phyloP scores from a whole-genome alignment of 2,113 vertebrate genomes.

The Spea multiplicata region DNA sequence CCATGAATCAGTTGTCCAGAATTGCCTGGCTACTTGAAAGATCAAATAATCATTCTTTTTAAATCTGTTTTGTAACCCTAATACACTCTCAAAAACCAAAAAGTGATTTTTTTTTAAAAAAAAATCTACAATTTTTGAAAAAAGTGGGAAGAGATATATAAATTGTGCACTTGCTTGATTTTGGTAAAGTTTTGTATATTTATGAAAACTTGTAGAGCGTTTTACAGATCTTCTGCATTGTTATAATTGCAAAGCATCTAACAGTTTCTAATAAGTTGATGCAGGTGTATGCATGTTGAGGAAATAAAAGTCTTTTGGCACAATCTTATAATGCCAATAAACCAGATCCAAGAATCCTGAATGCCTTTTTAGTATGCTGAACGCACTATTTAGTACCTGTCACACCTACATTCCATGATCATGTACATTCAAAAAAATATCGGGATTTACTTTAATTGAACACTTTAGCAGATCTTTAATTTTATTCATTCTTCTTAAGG shows the following conservation, averaged over 20 bases:
- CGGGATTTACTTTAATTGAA: no score
- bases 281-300: constrained; percentile 1
- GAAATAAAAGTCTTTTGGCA: neutral
- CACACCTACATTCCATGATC: no score
- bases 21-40: neutral
- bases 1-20: neutral
- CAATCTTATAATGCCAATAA: no score
- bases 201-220: neutral
- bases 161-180: neutral
- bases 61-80: constrained; percentile 3
- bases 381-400: no score
- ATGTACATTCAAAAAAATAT: no score
- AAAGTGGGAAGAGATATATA: neutral
- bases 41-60: constrained; percentile 2
- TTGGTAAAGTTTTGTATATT: constrained; percentile 24
- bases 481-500: no score
- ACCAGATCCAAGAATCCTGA: no score
- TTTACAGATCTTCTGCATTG: constrained; percentile 1
- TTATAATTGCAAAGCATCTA: no score
- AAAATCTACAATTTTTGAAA: neutral
- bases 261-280: neutral
- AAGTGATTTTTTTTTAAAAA: neutral
- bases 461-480: no score
- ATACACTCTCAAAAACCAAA: neutral
- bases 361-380: no score